Evolutionary conservation across 2,888 invertebrate genomes (phyloP).

Genomic region (Phasia obesa): DNA sequence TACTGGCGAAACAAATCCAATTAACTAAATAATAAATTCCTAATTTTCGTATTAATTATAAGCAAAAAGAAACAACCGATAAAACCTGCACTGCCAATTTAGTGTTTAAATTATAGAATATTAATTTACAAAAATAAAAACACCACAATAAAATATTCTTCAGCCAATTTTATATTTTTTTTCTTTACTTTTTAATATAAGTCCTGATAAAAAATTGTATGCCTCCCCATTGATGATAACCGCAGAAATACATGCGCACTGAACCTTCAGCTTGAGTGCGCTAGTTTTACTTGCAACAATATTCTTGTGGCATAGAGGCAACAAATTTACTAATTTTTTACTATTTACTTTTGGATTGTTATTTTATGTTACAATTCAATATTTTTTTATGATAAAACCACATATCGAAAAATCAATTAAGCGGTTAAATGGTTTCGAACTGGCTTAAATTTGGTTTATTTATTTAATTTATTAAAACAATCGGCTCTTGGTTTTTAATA

Average conservation of each 20-base stretch:
- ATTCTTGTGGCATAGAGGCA: constrained; percentile 12
- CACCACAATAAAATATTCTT: background rate
- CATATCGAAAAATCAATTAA: constrained; percentile 70
- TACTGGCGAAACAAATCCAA: too few species aligned
- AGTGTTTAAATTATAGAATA: constrained; percentile 42
- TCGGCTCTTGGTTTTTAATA: constrained; percentile 3
- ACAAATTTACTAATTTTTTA: constrained; percentile 13
- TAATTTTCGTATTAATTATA: background rate
- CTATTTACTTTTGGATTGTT: constrained; percentile 31
- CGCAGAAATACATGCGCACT: constrained; percentile 1
- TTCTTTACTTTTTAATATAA: background rate
- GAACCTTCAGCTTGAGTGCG: too few species aligned
- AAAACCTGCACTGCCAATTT: constrained; percentile 62
- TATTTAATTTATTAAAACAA: background rate
- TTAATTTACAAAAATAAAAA: background rate
- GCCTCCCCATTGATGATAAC: background rate
- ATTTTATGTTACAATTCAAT: constrained; percentile 31
- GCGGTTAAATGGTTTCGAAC: constrained; percentile 59
- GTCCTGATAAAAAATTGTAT: constrained; percentile 1
- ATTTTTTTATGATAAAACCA: constrained; percentile 49
- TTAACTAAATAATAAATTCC: too few species aligned
- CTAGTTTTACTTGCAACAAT: too few species aligned
- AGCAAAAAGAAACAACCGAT: constrained; percentile 15
- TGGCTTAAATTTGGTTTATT: constrained; percentile 28
- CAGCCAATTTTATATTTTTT: constrained; percentile 9